Evolutionary conservation across 2,113 vertebrate genomes (phyloP), one percentile per base, ranked within the genome.

Genomic region (Osmerus mordax): DNA sequence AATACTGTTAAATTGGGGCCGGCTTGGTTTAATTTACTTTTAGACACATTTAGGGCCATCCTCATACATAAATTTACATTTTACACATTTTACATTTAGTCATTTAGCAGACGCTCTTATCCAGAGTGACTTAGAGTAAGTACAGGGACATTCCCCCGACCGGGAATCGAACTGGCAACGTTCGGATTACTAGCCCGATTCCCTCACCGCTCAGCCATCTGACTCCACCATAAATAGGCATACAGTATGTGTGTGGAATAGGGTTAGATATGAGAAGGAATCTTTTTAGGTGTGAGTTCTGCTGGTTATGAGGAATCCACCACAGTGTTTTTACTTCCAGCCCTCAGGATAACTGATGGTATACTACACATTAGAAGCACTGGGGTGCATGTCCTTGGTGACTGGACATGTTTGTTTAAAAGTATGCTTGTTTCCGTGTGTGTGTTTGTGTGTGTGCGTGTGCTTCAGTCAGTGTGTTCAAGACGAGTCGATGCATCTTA

Each of bases 21-120:
- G 60, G 73, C 79, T 70, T 71, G 32, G 21, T 74, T 83, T 83
- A 18, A 65, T 19, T 78, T 86, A 82, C 86, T 83, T 75, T 64
- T 70, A 78, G 74, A 71, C 58, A 77, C 77, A 78, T 79, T 85
- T 74, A 70, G 76, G 68, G 59, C 53, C 51, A 65, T 74, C 53
- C 29, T 67, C 32, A 15, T 16, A n/a, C 69, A 63, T 65, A 75
- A 86, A 78, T 54, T n/a, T n/a, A n/a, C n/a, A n/a, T n/a, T n/a
- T n/a, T n/a, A n/a, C n/a, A n/a, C n/a, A n/a, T n/a, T n/a, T n/a
- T n/a, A n/a, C n/a, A n/a, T n/a, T n/a, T n/a, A n/a, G n/a, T n/a
- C n/a, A n/a, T n/a, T n/a, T n/a, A n/a, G n/a, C n/a, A n/a, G n/a
- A n/a, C n/a, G n/a, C n/a, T n/a, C n/a, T n/a, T n/a, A n/a, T n/a